These are phyloP conservation scores for Sebastes matsubarae DNA, from an alignment of 2,797 vertebrate genomes.

Conservation along the genomic window DNA sequence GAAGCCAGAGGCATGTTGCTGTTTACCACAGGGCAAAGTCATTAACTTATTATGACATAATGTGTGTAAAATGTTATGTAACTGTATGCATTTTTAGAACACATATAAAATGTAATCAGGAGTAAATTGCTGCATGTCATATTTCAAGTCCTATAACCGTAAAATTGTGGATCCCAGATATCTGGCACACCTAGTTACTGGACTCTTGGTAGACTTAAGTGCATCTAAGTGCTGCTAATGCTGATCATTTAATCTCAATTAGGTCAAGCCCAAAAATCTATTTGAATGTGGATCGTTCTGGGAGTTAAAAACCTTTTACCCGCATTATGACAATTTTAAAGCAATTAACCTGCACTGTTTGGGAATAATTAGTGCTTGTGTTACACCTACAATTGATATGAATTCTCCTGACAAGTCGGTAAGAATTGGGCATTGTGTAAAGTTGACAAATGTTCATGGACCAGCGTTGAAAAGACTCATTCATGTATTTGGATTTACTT, in stretches of 20 bases:
- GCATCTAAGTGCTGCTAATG: background rate
- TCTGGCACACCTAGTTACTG: background rate
- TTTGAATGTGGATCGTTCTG: background rate
- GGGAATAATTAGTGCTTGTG: too few species aligned
- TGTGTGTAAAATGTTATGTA: background rate
- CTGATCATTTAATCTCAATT: background rate
- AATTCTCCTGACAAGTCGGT: too few species aligned
- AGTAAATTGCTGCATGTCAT: background rate
- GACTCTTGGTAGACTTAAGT: background rate
- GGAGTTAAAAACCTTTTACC: too few species aligned
- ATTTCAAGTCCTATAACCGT: background rate
- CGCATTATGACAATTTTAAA: background rate
- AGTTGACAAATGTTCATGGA: too few species aligned
- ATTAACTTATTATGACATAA: conserved; percentile 1
- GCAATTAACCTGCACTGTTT: background rate
- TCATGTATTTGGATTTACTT: too few species aligned
- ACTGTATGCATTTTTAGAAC: background rate
- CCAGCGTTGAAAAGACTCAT: too few species aligned
- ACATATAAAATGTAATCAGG: background rate
- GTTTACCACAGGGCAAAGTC: conserved; percentile 15
- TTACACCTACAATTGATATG: too few species aligned
- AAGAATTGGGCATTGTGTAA: too few species aligned
- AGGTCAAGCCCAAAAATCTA: background rate
- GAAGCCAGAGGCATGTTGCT: conserved; percentile 37
- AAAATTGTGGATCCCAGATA: background rate